Percentiles rank a stretch among this genome's conserved stretches.
Conservation (phyloP, 2,113 vertebrate genomes). For the Erpornis zantholeuca region DNA sequence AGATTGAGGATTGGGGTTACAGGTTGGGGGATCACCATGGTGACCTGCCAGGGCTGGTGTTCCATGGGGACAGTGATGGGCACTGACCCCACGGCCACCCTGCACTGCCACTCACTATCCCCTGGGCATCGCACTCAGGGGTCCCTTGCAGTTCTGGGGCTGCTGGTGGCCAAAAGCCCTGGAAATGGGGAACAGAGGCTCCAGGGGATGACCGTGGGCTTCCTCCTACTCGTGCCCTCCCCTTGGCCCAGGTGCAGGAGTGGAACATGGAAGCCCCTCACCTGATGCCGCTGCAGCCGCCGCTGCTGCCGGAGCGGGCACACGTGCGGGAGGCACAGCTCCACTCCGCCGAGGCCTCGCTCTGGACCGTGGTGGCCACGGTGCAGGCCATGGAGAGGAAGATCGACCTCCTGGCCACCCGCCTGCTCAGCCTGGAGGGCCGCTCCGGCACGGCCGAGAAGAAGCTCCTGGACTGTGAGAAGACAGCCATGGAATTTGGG, state of each 20-base stretch:
- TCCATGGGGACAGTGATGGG: background rate
- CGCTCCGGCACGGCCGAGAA: constrained; percentile 72
- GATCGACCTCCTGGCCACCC: constrained; percentile 74
- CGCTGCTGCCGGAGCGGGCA: constrained; percentile 62
- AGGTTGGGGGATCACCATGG: accelerated
- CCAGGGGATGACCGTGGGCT: accelerated
- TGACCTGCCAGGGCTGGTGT: background rate
- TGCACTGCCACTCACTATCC: background rate
- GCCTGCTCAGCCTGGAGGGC: constrained; percentile 74
- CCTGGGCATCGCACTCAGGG: accelerated
- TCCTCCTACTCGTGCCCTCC: background rate
- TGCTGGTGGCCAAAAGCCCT: background rate
- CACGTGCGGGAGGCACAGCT: constrained; percentile 71
- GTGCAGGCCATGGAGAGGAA: constrained; percentile 79
- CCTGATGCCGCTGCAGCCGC: constrained; percentile 71
- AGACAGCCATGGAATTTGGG: constrained; percentile 69
- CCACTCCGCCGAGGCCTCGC: constrained; percentile 74
- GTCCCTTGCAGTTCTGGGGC: background rate
- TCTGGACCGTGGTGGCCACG: constrained; percentile 78
- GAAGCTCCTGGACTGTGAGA: constrained; percentile 75
- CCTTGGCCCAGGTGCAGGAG: constrained; percentile 67
- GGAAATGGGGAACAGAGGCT: accelerated
- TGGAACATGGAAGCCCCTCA: constrained; percentile 75
- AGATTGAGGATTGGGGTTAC: background rate
- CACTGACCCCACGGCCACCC: background rate